Evolutionary conservation across 2,888 invertebrate genomes (phyloP).

Genomic region (Ypsolopha scabrella): DNA sequence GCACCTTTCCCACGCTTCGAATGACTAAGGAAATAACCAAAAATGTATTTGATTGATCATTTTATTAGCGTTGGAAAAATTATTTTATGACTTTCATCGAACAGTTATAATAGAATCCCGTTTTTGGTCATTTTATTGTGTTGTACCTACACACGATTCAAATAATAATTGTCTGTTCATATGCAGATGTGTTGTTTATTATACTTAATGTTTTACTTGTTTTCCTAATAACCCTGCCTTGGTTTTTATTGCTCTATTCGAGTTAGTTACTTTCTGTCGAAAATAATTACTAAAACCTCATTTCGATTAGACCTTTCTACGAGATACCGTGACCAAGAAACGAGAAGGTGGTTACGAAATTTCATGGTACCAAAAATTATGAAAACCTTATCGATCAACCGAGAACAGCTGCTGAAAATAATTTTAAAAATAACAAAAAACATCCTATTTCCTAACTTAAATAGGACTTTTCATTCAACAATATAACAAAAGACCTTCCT

Average conservation of each 20-base stretch:
- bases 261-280: too few relatives aligned
- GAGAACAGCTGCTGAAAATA: slow-evolving; percentile 65
- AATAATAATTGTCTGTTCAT: too few relatives aligned
- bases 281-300: not conserved
- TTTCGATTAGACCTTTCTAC: not conserved
- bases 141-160: too few relatives aligned
- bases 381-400: slow-evolving; percentile 54
- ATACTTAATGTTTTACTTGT: too few relatives aligned
- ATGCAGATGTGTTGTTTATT: too few relatives aligned
- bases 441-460: slow-evolving; percentile 52
- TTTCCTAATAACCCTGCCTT: too few relatives aligned
- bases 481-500: slow-evolving; percentile 64
- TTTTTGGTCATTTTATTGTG: too few relatives aligned
- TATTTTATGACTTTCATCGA: not conserved
- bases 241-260: too few relatives aligned
- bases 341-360: slow-evolving; percentile 25
- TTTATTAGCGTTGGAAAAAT: slow-evolving; percentile 1
- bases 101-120: not conserved
- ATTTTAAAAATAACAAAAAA: slow-evolving; percentile 56
- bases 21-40: not conserved
- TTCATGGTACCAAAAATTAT: slow-evolving; percentile 53
- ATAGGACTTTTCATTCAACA: slow-evolving; percentile 68
- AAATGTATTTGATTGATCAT: not conserved
- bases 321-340: not conserved
- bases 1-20: slow-evolving; percentile 41